phyloP scores from a whole-genome alignment of 2,113 vertebrate species.

The Uria aalge region DNA sequence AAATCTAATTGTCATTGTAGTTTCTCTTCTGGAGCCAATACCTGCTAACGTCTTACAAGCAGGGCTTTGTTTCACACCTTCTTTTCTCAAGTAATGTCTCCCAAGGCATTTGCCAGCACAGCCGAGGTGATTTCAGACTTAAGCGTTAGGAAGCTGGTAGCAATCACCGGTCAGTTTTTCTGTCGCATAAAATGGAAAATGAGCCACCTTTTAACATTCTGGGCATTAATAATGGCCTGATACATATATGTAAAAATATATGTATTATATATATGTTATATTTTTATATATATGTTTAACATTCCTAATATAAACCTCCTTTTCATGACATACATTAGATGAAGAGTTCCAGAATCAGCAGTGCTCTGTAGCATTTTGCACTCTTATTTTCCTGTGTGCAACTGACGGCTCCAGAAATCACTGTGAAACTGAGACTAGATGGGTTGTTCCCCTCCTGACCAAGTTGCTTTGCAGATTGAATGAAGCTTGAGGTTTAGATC shows the following conservation, averaged over 20 bases:
- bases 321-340: neutral
- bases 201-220: neutral
- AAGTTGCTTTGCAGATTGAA: neutral
- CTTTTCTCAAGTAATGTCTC: neutral
- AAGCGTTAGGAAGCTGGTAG: neutral
- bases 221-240: neutral
- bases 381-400: neutral
- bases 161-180: neutral
- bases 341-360: neutral
- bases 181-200: neutral
- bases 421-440: neutral
- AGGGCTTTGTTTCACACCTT: neutral
- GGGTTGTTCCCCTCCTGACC: neutral
- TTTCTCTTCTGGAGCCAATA: neutral
- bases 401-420: neutral
- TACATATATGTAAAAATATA: neutral
- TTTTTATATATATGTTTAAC: neutral
- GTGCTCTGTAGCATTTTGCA: neutral
- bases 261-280: neutral
- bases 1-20: constrained; percentile 34
- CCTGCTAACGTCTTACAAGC: neutral
- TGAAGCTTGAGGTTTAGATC: neutral
- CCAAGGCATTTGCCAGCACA: neutral
- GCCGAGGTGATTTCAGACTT: neutral
- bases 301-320: neutral